phyloP scores from a whole-genome alignment of 2,113 vertebrate genomes.

The Actenoides hombroni region DNA sequence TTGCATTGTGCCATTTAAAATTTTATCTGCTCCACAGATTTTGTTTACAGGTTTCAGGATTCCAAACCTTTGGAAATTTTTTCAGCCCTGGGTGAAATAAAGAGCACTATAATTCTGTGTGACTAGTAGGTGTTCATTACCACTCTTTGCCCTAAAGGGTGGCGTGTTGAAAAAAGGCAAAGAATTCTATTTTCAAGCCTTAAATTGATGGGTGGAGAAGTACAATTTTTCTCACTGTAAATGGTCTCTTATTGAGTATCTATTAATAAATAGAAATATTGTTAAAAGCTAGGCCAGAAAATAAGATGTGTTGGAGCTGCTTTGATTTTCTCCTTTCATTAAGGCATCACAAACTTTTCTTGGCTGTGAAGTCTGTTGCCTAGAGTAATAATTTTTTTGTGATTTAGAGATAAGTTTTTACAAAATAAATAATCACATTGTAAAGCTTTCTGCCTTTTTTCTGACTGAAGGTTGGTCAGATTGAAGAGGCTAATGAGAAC shows the following conservation, averaged over 20 bases:
- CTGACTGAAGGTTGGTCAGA: constrained; percentile 46
- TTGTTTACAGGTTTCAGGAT: constrained; percentile 98
- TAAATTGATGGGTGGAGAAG: constrained; percentile 63
- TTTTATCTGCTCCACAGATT: constrained; percentile 99
- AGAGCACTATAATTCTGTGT: constrained; percentile 88
- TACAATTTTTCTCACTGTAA: constrained; percentile 65
- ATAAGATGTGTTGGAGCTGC: neutral
- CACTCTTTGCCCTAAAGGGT: constrained; percentile 85
- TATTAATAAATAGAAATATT: constrained; percentile 67
- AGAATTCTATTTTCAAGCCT: constrained; percentile 71
- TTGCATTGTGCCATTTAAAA: constrained; percentile 99
- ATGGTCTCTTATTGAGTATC: constrained; percentile 60
- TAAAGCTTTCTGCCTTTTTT: constrained; percentile 61
- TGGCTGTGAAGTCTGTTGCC: neutral
- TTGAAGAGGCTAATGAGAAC: constrained; percentile 66
- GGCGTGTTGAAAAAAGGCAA: constrained; percentile 84
- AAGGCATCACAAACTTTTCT: constrained; percentile 6
- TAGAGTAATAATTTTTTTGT: constrained; percentile 31
- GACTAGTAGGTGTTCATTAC: constrained; percentile 89
- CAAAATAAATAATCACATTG: constrained; percentile 56
- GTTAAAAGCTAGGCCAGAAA: constrained; percentile 24
- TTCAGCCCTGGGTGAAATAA: constrained; percentile 80
- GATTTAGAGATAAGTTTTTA: constrained; percentile 57
- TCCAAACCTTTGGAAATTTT: constrained; percentile 86
- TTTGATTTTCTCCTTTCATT: constrained; percentile 43